Conservation (phyloP, 2,888 invertebrate species). For the Eilema griseolum region DNA sequence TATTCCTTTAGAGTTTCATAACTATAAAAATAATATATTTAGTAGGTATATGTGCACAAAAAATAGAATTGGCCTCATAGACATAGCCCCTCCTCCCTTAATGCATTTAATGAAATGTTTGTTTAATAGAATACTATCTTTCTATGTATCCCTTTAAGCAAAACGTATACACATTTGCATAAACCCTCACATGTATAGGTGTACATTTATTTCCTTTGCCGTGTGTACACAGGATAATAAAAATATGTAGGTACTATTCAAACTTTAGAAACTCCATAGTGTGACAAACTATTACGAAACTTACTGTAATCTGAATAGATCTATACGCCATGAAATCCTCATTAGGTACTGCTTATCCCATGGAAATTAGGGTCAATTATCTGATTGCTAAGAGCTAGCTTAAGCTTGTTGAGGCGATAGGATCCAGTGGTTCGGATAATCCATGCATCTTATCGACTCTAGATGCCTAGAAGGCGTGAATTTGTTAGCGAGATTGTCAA, state of each 20-base stretch:
- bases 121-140: no score
- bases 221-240: neutral
- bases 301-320: neutral
- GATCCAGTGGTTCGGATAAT: conserved; percentile 29
- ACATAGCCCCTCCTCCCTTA: neutral
- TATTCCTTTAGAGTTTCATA: no score
- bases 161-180: no score
- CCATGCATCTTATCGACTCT: conserved; percentile 19
- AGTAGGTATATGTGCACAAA: no score
- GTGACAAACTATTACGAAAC: neutral
- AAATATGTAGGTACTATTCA: neutral
- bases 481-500: conserved; percentile 25
- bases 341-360: conserved; percentile 12
- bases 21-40: no score
- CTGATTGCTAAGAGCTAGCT: conserved; percentile 15
- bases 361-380: conserved; percentile 1
- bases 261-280: neutral
- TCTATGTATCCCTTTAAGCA: no score
- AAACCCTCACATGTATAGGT: no score
- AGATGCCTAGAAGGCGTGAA: conserved; percentile 25
- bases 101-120: neutral
- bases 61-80: neutral
- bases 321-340: neutral
- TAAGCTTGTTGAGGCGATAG: conserved; percentile 22
- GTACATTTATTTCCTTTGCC: neutral